Conservation (phyloP, 2,113 vertebrate genomes). For the Hippocampus guttulatus region DNA sequence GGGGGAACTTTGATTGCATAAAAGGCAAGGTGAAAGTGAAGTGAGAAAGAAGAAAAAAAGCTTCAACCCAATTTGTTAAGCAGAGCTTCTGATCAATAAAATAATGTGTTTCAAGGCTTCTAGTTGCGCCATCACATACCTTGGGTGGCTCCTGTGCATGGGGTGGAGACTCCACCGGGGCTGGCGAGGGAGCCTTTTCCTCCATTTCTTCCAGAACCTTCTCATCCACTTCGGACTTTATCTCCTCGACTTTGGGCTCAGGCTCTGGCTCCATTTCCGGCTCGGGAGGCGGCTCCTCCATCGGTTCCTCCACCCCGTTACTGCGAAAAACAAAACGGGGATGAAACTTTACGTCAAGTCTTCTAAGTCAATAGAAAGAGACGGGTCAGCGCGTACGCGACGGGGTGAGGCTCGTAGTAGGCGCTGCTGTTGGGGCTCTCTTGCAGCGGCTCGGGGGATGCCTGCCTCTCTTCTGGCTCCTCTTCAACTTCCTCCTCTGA, state of each 20-base stretch:
- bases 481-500: constrained; percentile 95
- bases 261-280: constrained; percentile 65
- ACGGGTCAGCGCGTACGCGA: constrained; percentile 72
- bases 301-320: constrained; percentile 70
- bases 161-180: constrained; percentile 83
- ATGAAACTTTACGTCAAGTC: neutral
- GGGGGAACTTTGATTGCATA: too few relatives aligned
- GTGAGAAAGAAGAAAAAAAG: too few relatives aligned
- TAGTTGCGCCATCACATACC: constrained; percentile 57
- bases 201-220: constrained; percentile 86
- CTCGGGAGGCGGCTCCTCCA: constrained; percentile 69
- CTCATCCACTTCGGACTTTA: constrained; percentile 82
- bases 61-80: neutral
- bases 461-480: constrained; percentile 85
- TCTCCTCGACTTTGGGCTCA: constrained; percentile 79
- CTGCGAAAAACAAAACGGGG: constrained; percentile 29
- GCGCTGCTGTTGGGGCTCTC: constrained; percentile 81
- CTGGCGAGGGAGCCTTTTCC: constrained; percentile 85
- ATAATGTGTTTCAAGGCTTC: neutral
- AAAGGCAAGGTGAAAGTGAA: too few relatives aligned
- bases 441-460: constrained; percentile 86
- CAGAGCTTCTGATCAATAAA: neutral
- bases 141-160: constrained; percentile 87
- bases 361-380: neutral
- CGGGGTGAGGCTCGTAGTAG: constrained; percentile 87